Base-by-base conservation (phyloP, 2,888 invertebrate genomes). In the Neoaliturus tenellus region DNA sequence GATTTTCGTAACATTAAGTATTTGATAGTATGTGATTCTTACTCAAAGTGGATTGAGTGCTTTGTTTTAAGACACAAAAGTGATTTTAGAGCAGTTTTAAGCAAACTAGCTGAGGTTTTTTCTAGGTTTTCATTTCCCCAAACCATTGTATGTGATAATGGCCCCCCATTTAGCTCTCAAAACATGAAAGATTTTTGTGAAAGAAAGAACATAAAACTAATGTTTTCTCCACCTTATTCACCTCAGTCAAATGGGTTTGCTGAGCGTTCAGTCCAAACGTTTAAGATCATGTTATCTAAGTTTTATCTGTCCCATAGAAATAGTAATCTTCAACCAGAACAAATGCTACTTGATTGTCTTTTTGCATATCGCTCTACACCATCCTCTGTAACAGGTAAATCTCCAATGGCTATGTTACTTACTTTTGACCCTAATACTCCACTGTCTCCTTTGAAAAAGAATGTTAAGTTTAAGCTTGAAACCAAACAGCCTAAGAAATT, bases 321-420 rank as follows among this genome's bases (percentile, higher is more conserved):
- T 23, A n/a, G n/a, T 39, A 71, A 20, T 23, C 25, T 39, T 5
- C 3, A 35, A 2, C 39, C 71, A 35, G 39, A 71, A 71, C 71
- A 41, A 35, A 41, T 71, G 39, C 39, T 71, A 39, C n/a, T n/a
- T n/a, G n/a, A n/a, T n/a, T n/a, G n/a, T n/a, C n/a, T 31, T 62
- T 31, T 28, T 62, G 62, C 62, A 39, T 39, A 41, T 55, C 35
- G 28, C 8, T 17, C 31, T 20, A 55, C 80, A 4, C 81, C 81
- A 28, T 81, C 69, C 6, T 81, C 81, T 31, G 81, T 81, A 69
- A 81, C 71, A 1, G 81, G 67, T 39, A 81, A 81, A 20, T 81
- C 81, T 39, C 67, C 67, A 17, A 81, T 81, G 81, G 41, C 81
- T 62, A 67, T 67, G 39, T 69, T 81, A 44, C 48, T 69, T n/a